These are phyloP conservation scores for Andinoacara biseriatus DNA, from an alignment of 2,113 vertebrate species.

Conservation along the genomic window DNA sequence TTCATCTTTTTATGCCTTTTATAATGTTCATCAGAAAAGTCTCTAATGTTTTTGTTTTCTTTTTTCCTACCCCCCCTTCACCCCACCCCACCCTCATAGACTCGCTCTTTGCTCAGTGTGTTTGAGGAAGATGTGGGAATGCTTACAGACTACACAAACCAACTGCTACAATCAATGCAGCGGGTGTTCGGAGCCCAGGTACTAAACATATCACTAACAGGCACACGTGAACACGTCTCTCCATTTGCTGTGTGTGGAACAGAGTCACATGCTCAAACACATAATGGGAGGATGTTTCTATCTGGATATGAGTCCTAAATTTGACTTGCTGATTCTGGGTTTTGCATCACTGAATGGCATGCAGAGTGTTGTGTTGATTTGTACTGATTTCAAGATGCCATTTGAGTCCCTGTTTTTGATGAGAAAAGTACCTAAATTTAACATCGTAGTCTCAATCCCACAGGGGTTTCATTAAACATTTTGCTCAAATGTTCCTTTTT, in stretches of 20 bases:
- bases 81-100: conserved; percentile 73
- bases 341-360: conserved; percentile 5
- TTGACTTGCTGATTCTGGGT: background rate
- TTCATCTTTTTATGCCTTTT: background rate
- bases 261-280: background rate
- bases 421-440: background rate
- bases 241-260: background rate
- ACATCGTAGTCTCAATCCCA: background rate
- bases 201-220: conserved; percentile 38
- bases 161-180: conserved; percentile 96
- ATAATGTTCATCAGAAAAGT: background rate
- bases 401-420: background rate
- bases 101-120: conserved; percentile 95
- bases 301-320: background rate
- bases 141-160: conserved; percentile 96
- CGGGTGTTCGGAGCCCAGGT: conserved; percentile 98
- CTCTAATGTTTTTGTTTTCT: background rate
- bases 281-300: background rate
- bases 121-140: conserved; percentile 98
- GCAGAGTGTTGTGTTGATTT: background rate
- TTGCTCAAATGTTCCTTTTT: background rate
- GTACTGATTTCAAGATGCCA: background rate
- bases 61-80: no score
- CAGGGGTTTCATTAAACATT: background rate
- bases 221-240: background rate